These are phyloP conservation scores for Scotopteryx bipunctaria DNA, from an alignment of 2,888 invertebrate species.

Conservation along the genomic window DNA sequence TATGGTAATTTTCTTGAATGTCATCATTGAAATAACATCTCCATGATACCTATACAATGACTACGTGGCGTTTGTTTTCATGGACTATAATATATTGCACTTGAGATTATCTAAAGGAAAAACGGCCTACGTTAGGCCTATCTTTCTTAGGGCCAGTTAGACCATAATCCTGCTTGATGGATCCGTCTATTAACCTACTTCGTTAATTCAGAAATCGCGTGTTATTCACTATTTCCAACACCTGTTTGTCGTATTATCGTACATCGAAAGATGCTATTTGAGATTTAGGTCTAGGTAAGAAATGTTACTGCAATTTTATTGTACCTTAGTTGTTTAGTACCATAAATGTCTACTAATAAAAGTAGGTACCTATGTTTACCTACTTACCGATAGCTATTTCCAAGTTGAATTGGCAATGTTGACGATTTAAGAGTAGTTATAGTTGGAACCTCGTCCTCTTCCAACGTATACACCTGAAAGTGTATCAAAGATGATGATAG, in stretches of 20 bases:
- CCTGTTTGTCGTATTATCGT: conserved; percentile 30
- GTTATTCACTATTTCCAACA: conserved; percentile 25
- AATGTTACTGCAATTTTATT: neutral
- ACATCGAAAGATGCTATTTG: conserved; percentile 24
- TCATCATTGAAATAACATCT: conserved; percentile 1
- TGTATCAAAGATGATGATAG: no score
- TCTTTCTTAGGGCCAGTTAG: conserved; percentile 7
- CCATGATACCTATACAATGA: no score
- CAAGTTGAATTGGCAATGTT: conserved; percentile 75
- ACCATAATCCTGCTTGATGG: conserved; percentile 23
- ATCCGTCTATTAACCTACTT: conserved; percentile 37
- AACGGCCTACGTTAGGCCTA: conserved; percentile 1
- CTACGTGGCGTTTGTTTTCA: neutral
- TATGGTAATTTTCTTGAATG: neutral
- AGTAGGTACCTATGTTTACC: neutral
- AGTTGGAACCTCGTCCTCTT: conserved; percentile 87
- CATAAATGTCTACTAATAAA: no score
- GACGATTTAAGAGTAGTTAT: conserved; percentile 86
- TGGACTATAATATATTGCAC: neutral
- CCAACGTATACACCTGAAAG: conserved; percentile 84
- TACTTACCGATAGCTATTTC: conserved; percentile 58
- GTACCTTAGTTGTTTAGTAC: no score
- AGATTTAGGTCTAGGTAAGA: conserved; percentile 37
- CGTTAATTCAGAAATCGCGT: conserved; percentile 32
- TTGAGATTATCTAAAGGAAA: neutral